Evolutionary conservation across 2,113 vertebrate species (phyloP).

Genomic region (Mesitornis unicolor): DNA sequence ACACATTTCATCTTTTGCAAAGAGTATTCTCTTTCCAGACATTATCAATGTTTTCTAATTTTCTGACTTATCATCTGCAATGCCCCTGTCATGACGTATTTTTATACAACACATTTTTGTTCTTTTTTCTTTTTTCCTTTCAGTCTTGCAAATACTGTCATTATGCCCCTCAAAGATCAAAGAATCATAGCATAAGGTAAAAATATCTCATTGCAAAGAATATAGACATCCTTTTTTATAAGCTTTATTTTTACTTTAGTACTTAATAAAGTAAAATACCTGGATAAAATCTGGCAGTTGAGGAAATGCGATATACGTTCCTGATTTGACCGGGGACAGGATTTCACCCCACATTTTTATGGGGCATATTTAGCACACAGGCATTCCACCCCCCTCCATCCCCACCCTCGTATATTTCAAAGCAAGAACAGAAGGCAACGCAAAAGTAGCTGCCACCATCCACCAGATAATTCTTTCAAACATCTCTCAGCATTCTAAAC

Average conservation of each 20-base stretch:
- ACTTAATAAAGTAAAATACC: constrained; percentile 36
- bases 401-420: background rate
- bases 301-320: background rate
- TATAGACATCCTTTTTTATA: background rate
- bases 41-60: constrained; percentile 39
- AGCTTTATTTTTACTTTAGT: constrained; percentile 7
- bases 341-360: constrained; percentile 1
- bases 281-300: background rate
- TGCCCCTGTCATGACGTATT: background rate
- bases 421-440: constrained; percentile 52
- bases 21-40: constrained; percentile 6
- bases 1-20: constrained; percentile 5
- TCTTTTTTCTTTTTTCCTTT: background rate
- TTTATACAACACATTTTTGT: constrained; percentile 21
- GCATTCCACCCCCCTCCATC: background rate
- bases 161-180: background rate
- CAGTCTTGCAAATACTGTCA: background rate
- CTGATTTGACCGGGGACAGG: background rate
- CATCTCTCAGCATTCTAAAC: constrained; percentile 55
- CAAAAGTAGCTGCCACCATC: constrained; percentile 49
- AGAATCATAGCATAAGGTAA: background rate
- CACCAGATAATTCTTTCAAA: constrained; percentile 67
- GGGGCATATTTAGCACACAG: background rate
- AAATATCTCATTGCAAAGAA: constrained; percentile 15
- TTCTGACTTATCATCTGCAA: constrained; percentile 16